Evolutionary conservation across 2,797 vertebrate genomes (phyloP), one percentile per base, ranked within the genome.

Genomic region (Sebastes vulpes): DNA sequence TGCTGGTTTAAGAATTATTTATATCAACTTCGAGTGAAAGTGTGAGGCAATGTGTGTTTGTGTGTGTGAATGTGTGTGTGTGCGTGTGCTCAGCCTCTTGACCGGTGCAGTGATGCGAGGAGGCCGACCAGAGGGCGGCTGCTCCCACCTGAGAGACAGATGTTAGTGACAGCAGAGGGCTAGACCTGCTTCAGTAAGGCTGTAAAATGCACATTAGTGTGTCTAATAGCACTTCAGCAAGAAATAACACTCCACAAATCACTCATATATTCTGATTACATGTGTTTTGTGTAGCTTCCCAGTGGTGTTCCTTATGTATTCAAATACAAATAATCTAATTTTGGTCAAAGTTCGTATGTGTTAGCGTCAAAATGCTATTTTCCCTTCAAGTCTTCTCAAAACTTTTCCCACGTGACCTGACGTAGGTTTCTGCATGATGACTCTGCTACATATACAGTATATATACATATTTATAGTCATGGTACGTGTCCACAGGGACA

Each of bases 131-230:
- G 53, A 72, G 68, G 70, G 70, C 14, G 9, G 79, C 61, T 65
- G 81, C 67, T 82, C 75, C 81, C 84, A 93, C 83, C 90, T 92
- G 92, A 93, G 54, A 64, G 65, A 48, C 90, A 93, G 85, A 89
- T 93, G 89, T 92, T 76, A n/a, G n/a, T 18, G 59, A 76, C 26
- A 46, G 26, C 2, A 63, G 29, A 59, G 25, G n/a, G 26, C 9
- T n/a, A 28, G 11, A 79, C 14, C 65, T 68, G 74, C 61, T 11
- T 25, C 25, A 58, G 18, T 46, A 20, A 54, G 2, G 18, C 31
- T 35, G 52, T 77, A 60, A 87, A 84, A 83, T 42, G 10, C 42
- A 71, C 59, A 66, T 56, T 42, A 68, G 23, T 16, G 59, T 16
- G 25, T 82, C 26, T 75, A 20, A 68, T 3, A 52, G 60, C 61